Conservation (phyloP, 2,113 vertebrate genomes). For the Proteles cristata region DNA sequence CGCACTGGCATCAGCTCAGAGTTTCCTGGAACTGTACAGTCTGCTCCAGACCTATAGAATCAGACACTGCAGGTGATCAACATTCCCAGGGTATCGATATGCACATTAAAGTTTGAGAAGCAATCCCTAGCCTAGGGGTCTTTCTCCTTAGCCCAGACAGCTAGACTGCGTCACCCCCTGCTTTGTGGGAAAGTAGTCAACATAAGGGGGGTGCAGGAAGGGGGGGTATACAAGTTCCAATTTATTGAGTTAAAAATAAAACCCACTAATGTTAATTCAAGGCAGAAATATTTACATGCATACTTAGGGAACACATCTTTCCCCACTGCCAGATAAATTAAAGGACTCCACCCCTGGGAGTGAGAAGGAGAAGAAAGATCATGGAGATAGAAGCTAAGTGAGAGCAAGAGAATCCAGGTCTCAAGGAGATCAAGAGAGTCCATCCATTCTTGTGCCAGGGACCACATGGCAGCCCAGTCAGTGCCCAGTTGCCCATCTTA, state of each 20-base stretch:
- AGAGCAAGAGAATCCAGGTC: background rate
- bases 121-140: background rate
- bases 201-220: no score
- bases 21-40: background rate
- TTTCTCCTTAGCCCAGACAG: background rate
- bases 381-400: background rate
- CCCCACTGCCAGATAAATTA: background rate
- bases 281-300: background rate
- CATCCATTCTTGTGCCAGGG: background rate
- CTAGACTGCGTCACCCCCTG: background rate
- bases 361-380: background rate
- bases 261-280: background rate
- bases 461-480: conserved; percentile 38
- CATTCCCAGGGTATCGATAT: background rate
- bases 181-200: background rate
- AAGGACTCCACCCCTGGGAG: background rate
- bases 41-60: background rate
- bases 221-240: background rate
- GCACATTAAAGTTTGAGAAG: background rate
- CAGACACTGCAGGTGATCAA: background rate
- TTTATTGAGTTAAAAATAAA: background rate
- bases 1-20: no score
- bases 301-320: background rate
- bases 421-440: background rate
- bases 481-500: conserved; percentile 20